These are phyloP conservation scores for Anthopleura xanthogrammica DNA, from an alignment of 92 coral and sea anemone species.

Conservation along the genomic window DNA sequence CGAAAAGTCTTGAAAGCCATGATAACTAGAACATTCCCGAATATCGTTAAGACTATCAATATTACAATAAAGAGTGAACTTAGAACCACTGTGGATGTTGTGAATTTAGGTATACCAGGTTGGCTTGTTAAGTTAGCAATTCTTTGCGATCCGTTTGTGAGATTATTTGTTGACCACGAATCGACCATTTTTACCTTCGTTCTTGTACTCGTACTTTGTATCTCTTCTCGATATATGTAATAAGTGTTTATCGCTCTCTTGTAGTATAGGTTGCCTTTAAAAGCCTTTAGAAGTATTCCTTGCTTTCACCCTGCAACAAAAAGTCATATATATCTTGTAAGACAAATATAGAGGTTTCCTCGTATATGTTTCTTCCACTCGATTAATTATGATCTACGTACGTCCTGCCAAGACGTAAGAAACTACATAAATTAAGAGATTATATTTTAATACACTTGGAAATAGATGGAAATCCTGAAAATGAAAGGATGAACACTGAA, in stretches of 20 bases:
- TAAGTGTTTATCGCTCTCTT: not conserved
- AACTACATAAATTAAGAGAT: not conserved
- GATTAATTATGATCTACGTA: not conserved
- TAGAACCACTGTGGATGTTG: slow-evolving; percentile 31
- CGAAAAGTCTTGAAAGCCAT: slow-evolving; percentile 75
- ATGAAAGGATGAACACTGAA: not conserved
- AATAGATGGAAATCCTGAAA: not conserved
- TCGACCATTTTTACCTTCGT: not conserved
- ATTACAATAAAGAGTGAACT: slow-evolving; percentile 61
- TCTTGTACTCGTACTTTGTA: not conserved
- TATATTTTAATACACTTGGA: not conserved
- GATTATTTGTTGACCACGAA: not conserved
- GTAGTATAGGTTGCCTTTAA: not conserved
- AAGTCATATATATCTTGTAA: not conserved
- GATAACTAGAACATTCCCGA: slow-evolving; percentile 74
- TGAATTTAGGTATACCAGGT: slow-evolving; percentile 8
- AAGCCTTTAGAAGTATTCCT: not conserved
- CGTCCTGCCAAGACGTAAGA: not conserved
- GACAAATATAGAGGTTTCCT: not conserved
- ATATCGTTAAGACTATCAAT: slow-evolving; percentile 55
- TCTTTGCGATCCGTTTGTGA: not conserved
- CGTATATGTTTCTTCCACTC: not conserved
- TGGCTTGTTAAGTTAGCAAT: not conserved
- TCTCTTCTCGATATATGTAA: not conserved
- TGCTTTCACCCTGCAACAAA: not conserved